Evolutionary conservation across 2,113 vertebrate genomes (phyloP).

Genomic region (Chionis minor): DNA sequence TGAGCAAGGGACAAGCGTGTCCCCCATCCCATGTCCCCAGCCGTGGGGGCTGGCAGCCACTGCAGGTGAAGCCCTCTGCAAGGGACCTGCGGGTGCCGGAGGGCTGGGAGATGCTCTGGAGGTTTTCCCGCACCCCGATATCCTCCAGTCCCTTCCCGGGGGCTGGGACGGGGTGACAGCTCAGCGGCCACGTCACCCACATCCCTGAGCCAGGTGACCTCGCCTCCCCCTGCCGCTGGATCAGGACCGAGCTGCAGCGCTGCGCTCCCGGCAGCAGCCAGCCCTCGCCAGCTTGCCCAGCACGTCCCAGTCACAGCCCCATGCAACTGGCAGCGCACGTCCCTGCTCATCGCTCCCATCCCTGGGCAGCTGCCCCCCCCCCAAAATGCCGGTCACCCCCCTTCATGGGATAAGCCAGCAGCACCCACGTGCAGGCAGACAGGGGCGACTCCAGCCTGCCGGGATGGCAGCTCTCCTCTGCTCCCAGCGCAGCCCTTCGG

Average conservation of each 20-base stretch:
- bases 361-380: no score
- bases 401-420: background rate
- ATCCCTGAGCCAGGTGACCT: rapidly evolving
- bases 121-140: rapidly evolving
- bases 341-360: background rate
- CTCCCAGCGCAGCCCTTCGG: background rate
- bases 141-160: background rate
- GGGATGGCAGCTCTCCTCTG: background rate
- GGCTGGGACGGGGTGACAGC: background rate
- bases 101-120: background rate
- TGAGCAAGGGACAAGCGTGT: background rate
- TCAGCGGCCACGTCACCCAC: background rate
- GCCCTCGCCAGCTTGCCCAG: background rate
- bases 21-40: background rate
- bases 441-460: background rate
- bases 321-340: rapidly evolving
- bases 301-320: background rate
- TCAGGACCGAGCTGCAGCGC: background rate
- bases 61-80: background rate
- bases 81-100: rapidly evolving
- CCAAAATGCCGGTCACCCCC: background rate
- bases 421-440: background rate
- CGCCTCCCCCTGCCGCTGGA: background rate
- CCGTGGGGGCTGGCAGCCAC: background rate
- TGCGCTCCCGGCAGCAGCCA: background rate